Conservation (phyloP, 2,888 invertebrate species). For the Scaptomyza tumidula region DNA sequence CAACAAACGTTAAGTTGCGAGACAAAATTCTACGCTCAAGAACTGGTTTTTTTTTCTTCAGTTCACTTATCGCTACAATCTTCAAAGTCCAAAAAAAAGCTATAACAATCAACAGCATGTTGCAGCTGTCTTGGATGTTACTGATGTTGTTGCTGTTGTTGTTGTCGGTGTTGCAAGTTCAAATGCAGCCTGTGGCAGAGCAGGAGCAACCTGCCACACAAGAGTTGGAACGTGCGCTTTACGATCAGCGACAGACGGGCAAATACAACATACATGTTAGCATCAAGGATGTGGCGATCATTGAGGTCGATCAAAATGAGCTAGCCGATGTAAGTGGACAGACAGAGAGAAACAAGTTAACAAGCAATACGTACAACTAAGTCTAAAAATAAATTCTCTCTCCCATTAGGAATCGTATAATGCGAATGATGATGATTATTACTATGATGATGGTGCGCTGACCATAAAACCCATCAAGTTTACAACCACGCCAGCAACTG, state of each 20-base stretch:
- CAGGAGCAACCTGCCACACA: not conserved
- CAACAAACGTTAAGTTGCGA: slow-evolving; percentile 29
- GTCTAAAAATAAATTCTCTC: slow-evolving; percentile 69
- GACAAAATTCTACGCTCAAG: slow-evolving; percentile 2
- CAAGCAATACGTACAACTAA: slow-evolving; percentile 19
- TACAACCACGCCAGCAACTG: slow-evolving; percentile 46
- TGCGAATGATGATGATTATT: slow-evolving; percentile 81
- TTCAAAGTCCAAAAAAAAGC: slow-evolving; percentile 5
- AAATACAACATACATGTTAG: slow-evolving; percentile 92
- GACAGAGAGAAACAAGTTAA: slow-evolving; percentile 11
- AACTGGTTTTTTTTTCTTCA: slow-evolving; percentile 49
- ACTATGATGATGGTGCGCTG: slow-evolving; percentile 83
- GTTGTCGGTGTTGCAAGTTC: slow-evolving; percentile 34
- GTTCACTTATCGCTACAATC: slow-evolving; percentile 20
- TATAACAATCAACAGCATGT: slow-evolving; percentile 30
- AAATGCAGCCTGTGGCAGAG: slow-evolving; percentile 45
- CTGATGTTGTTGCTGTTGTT: slow-evolving; percentile 36
- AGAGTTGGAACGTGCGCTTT: slow-evolving; percentile 51
- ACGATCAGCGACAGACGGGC: slow-evolving; percentile 91
- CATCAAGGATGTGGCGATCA: slow-evolving; percentile 90
- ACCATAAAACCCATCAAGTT: slow-evolving; percentile 82
- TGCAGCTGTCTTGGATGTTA: slow-evolving; percentile 35
- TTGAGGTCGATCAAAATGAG: slow-evolving; percentile 85
- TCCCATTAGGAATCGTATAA: slow-evolving; percentile 83
- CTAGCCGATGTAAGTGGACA: slow-evolving; percentile 77